Base-by-base conservation (phyloP, 2,113 vertebrate species). In the Eurystomus gularis region DNA sequence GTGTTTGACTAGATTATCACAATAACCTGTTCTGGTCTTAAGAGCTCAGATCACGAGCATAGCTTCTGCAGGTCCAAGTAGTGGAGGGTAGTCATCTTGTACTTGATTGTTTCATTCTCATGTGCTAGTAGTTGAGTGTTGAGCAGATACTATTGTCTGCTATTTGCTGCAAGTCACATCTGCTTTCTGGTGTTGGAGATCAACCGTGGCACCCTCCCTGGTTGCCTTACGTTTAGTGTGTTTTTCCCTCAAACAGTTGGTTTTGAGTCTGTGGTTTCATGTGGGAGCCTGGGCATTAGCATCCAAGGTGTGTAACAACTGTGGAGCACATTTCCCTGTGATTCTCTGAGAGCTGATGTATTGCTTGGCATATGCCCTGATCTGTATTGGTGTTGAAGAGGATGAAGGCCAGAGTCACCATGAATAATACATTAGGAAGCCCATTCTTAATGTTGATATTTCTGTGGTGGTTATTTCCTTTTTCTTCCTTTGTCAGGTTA, bases 401-500 rank as follows among this genome's bases (percentile, higher is more conserved):
- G 37, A 62, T 70, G 33, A 86, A 73, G 64, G 42, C 33, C 25
- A 51, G 35, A 33, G 77, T 44, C 10, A 12, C 55, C 62, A 11
- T 81, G 46, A 64, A 44, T 62, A 73, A 68, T 5, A 1, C 4
- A 0, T 51, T 61, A 37, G 33, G 64, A 65, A 69, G 26, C 35
- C 31, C 9, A 4, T 77, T 85, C 31, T 72, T 69, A 19, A 42
- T n/a, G 13, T 49, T 73, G 31, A 31, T 85, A 33, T 87, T 90
- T 96, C 66, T 57, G 21, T 90, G 33, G 14, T 62, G 46, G 82
- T 94, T 57, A 39, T 25, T 78, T 58, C 21, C 55, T 64, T 79
- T 29, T 31, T 92, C 75, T 16, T 93, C 7, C 52, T 91, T 31
- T 86, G 3, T 69, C 71, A 99, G 99, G 99, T 65, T 90, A 98